Evolutionary conservation across 2,888 invertebrate genomes (phyloP).

Genomic region (Epistrophella euchroma): DNA sequence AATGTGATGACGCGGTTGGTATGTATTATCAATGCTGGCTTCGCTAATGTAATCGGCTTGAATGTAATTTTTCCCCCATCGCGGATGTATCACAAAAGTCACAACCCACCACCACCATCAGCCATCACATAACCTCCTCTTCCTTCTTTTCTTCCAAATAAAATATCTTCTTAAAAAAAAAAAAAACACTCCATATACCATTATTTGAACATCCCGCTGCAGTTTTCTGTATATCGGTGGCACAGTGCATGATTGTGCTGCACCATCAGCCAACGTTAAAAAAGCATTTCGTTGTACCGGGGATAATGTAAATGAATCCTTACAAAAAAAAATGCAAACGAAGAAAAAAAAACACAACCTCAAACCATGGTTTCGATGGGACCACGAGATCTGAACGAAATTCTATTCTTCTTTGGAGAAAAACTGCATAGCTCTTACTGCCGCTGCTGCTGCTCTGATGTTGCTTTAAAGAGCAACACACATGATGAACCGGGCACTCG

Average conservation of each 20-base stretch:
- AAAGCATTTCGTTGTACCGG: constrained; percentile 77
- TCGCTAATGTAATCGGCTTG: constrained; percentile 71
- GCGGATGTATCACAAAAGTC: constrained; percentile 48
- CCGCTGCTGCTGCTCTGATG: constrained; percentile 2
- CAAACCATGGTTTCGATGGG: constrained; percentile 30
- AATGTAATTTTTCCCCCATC: constrained; percentile 66
- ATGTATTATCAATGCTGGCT: constrained; percentile 63
- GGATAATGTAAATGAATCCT: constrained; percentile 78
- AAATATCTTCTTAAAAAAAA: not conserved
- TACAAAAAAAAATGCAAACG: constrained; percentile 45
- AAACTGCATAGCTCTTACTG: constrained; percentile 34
- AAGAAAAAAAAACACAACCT: constrained; percentile 7
- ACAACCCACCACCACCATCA: constrained; percentile 60
- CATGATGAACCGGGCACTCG: constrained; percentile 72
- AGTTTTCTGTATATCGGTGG: constrained; percentile 31
- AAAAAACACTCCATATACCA: not conserved
- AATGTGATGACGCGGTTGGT: constrained; percentile 71
- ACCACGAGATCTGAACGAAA: constrained; percentile 43
- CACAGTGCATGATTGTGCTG: constrained; percentile 56
- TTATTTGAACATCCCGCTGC: constrained; percentile 31
- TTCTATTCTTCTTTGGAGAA: constrained; percentile 48
- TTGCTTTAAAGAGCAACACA: constrained; percentile 22
- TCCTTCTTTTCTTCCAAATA: constrained; percentile 3
- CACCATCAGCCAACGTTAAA: constrained; percentile 59
- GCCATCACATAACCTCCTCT: constrained; percentile 28